Conservation (phyloP, 2,888 invertebrate genomes). For the Pollenia amentaria region DNA sequence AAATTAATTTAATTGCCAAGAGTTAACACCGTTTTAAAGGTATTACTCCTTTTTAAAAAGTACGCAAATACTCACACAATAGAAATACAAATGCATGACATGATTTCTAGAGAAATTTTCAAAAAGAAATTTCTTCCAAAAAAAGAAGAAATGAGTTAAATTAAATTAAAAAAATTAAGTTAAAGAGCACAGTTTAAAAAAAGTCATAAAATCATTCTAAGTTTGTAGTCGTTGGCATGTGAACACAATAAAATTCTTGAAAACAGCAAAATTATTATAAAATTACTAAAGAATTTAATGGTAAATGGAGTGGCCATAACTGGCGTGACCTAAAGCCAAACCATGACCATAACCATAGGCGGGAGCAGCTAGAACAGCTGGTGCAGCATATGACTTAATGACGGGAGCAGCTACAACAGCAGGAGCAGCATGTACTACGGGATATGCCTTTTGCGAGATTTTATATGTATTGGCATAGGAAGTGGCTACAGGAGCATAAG, state of each 20-base stretch:
- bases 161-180: constrained; percentile 42
- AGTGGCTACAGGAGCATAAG: constrained; percentile 82
- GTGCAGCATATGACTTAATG: constrained; percentile 80
- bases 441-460: constrained; percentile 82
- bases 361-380: constrained; percentile 77
- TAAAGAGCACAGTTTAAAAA: constrained; percentile 38
- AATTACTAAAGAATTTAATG: constrained; percentile 76
- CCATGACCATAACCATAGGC: constrained; percentile 77
- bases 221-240: constrained; percentile 41
- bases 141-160: constrained; percentile 49
- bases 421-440: constrained; percentile 82
- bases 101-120: constrained; percentile 22
- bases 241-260: constrained; percentile 47
- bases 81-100: constrained; percentile 52
- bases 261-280: background rate
- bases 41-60: constrained; percentile 1
- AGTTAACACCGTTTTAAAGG: background rate
- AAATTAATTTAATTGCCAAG: background rate
- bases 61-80: constrained; percentile 7
- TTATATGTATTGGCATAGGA: constrained; percentile 84
- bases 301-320: constrained; percentile 77
- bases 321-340: constrained; percentile 64
- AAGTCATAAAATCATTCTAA: constrained; percentile 47
- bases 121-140: background rate
- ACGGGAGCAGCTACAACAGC: constrained; percentile 78